These are phyloP conservation scores for Buphagus erythrorhynchus DNA, from an alignment of 2,797 vertebrate genomes.

Conservation along the genomic window DNA sequence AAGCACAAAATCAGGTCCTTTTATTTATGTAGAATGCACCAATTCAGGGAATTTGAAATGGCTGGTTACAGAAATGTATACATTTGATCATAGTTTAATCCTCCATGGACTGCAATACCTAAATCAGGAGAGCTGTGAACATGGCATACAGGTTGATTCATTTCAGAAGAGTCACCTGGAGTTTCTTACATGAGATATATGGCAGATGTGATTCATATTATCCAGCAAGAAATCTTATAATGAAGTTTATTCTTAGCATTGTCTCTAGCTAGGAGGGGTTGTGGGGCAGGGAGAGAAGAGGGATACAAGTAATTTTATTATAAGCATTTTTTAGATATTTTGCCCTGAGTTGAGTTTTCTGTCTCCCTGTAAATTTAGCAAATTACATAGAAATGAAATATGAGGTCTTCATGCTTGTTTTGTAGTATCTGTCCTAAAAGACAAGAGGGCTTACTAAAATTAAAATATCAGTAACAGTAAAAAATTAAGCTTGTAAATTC, in stretches of 20 bases:
- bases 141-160: constrained; percentile 16
- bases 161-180: constrained; percentile 60
- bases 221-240: background rate
- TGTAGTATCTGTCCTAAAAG: background rate
- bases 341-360: background rate
- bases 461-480: background rate
- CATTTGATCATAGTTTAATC: constrained; percentile 63
- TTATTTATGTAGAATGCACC: constrained; percentile 76
- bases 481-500: background rate
- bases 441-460: background rate
- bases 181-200: background rate
- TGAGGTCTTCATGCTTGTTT: background rate
- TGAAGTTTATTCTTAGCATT: background rate
- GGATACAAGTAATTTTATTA: background rate
- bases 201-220: background rate
- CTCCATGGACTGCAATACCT: constrained; percentile 53
- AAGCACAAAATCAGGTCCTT: constrained; percentile 77
- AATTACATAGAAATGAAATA: background rate
- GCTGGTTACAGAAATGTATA: constrained; percentile 70
- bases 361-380: background rate
- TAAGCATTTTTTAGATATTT: background rate
- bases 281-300: background rate
- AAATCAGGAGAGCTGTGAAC: constrained; percentile 31
- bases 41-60: constrained; percentile 71
- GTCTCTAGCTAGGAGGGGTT: background rate